These are phyloP conservation scores for Muricea muricata DNA, from an alignment of 92 coral and sea anemone species.

Conservation along the genomic window DNA sequence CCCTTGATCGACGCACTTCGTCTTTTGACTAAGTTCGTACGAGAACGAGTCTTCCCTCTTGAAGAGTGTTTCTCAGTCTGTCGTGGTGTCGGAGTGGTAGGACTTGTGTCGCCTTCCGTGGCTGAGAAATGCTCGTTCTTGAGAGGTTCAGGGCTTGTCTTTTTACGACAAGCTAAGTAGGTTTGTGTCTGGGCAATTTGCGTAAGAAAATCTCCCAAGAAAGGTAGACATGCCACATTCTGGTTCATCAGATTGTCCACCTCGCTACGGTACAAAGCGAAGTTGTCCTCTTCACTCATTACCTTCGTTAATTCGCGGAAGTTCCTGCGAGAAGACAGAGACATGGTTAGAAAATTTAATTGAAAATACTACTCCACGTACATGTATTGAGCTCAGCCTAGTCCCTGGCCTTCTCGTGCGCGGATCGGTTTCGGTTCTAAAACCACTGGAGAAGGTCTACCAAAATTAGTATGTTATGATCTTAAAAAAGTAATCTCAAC, in stretches of 20 bases:
- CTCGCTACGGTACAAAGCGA: conserved; percentile 82
- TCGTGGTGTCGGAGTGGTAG: conserved; percentile 41
- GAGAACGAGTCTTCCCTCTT: conserved; percentile 26
- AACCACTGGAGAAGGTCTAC: too few species aligned
- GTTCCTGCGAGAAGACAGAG: conserved; percentile 68
- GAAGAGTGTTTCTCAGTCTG: conserved; percentile 26
- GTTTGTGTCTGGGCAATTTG: conserved; percentile 94
- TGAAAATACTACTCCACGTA: too few species aligned
- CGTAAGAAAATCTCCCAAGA: conserved; percentile 94
- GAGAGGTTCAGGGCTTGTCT: conserved; percentile 49
- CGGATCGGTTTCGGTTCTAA: too few species aligned
- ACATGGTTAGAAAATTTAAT: not conserved
- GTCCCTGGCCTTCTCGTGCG: too few species aligned
- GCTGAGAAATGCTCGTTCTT: conserved; percentile 28
- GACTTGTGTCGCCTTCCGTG: conserved; percentile 28
- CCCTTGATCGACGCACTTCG: conserved; percentile 29
- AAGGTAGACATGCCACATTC: conserved; percentile 80
- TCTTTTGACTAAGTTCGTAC: conserved; percentile 34
- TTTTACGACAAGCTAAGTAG: conserved; percentile 76
- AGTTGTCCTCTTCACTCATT: conserved; percentile 94
- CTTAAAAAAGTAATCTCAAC: too few species aligned
- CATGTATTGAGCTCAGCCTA: too few species aligned
- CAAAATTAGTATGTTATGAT: too few species aligned
- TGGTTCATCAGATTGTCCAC: conserved; percentile 62
- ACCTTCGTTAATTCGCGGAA: conserved; percentile 87